These are phyloP conservation scores for Chrysodeixis includens DNA, from an alignment of 2,888 invertebrate species.

Conservation along the genomic window DNA sequence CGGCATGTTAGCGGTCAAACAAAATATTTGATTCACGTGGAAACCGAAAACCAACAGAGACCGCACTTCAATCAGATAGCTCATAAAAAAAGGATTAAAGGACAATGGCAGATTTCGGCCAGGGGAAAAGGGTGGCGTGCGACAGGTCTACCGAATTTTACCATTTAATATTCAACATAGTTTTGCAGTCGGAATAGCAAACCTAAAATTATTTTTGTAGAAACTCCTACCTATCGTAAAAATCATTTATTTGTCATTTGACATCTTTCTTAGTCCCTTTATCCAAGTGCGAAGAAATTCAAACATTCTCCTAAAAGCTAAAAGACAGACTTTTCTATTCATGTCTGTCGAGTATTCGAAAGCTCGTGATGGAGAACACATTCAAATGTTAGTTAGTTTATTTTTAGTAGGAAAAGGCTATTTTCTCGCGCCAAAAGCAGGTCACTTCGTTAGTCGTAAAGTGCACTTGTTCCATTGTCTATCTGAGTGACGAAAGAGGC, in stretches of 20 bases:
- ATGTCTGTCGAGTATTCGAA: not conserved
- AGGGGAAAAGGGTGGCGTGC: too few species aligned
- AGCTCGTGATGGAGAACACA: not conserved
- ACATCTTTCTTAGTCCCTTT: too few species aligned
- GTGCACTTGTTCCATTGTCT: constrained; percentile 24
- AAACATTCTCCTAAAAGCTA: too few species aligned
- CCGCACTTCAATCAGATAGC: not conserved
- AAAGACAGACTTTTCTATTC: not conserved
- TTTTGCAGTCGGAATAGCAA: too few species aligned
- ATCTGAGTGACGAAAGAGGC: constrained; percentile 15
- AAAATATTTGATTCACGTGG: constrained; percentile 3
- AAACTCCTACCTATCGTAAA: too few species aligned
- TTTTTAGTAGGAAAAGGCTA: constrained; percentile 3
- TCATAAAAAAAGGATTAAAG: not conserved
- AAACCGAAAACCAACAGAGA: constrained; percentile 1
- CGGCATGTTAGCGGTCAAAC: not conserved
- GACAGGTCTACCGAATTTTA: too few species aligned
- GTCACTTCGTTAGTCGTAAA: not conserved
- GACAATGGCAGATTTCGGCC: too few species aligned
- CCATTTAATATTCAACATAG: too few species aligned
- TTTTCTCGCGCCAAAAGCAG: not conserved
- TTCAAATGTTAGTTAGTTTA: not conserved
- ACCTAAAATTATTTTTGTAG: too few species aligned
- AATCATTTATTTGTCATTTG: too few species aligned
- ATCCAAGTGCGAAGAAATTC: too few species aligned